Evolutionary conservation across 2,888 invertebrate species (phyloP), one percentile per base, ranked within the genome.

Genomic region (Erynnis tages): DNA sequence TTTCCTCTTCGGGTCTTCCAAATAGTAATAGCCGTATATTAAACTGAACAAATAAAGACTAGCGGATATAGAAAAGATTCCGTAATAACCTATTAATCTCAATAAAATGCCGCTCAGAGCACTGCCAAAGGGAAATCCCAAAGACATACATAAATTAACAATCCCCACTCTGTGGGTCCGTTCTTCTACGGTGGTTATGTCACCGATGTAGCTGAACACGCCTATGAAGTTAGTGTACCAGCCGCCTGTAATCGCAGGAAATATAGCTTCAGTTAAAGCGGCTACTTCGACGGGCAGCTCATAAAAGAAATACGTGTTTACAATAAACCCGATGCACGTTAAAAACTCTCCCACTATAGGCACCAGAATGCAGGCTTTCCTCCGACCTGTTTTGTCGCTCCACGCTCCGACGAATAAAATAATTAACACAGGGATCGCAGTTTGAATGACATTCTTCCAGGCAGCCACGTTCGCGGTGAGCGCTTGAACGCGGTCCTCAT

Each of bases 161-260:
- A 97, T 92, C 4, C 96, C 96, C 29, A 97, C 95, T 62, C 97
- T 89, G 13, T 95, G 88, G 0, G 97, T 97, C 61, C 97, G 91
- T 44, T 93, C 94, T 71, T 96, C 94, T 45, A 92, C 91, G 0
- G 94, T 93, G 1, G 97, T 96, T 8, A 96, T 94, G 69, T 97
- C 96, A 29, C 94, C 94, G 43, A 97, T 94, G 73, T 96, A 97
- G 78, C 96, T 96, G 80, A 97, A 95, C 45, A 96, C 93, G 8
- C 95, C 95, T 91, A 96, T 94, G 65, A 95, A 93, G 92, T 95
- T 95, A 10, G 95, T 95, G 73, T 95, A 95, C 96, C 95, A 96
- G 2, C 96, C 96, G 6, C 96, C 94, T 0, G 95, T 95, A 1
- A 96, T 78, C 0, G 95, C 95, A 0, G 96, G 95, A 72, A 95